Conservation (phyloP, 2,888 invertebrate species). For the Portevinia maculata region DNA sequence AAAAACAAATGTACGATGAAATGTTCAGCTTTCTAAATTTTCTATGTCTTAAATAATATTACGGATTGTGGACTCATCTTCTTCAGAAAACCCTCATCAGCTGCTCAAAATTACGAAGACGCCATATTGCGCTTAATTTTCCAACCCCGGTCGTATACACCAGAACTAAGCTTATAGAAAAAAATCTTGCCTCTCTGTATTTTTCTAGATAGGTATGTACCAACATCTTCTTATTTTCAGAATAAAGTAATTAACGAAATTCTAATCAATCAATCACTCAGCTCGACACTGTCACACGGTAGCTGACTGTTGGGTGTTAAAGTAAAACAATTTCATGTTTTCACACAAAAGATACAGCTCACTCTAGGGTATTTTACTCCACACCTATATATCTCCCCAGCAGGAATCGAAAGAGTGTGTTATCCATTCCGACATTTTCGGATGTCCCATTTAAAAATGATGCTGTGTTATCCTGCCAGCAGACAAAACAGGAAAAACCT, state of each 20-base stretch:
- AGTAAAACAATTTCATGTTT: conserved; percentile 69
- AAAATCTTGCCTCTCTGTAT: background rate
- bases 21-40: too few species aligned
- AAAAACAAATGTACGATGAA: too few species aligned
- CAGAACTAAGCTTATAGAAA: conserved; percentile 5
- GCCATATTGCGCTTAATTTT: background rate
- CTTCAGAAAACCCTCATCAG: too few species aligned
- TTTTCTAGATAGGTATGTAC: background rate
- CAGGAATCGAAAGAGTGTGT: conserved; percentile 57
- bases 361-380: conserved; percentile 59
- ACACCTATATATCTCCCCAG: conserved; percentile 31
- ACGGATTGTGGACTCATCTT: too few species aligned
- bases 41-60: too few species aligned
- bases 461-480: conserved; percentile 54
- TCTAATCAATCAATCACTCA: conserved; percentile 82
- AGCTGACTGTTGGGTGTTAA: conserved; percentile 55
- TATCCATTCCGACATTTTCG: conserved; percentile 60
- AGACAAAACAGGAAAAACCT: conserved; percentile 72
- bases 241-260: conserved; percentile 82
- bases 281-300: conserved; percentile 71
- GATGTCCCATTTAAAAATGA: conserved; percentile 69
- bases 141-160: background rate
- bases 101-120: too few species aligned
- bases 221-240: conserved; percentile 62
- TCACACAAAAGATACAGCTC: conserved; percentile 44